Conservation (phyloP, 1,140 invertebrate species). For the Goniozus legneri region DNA sequence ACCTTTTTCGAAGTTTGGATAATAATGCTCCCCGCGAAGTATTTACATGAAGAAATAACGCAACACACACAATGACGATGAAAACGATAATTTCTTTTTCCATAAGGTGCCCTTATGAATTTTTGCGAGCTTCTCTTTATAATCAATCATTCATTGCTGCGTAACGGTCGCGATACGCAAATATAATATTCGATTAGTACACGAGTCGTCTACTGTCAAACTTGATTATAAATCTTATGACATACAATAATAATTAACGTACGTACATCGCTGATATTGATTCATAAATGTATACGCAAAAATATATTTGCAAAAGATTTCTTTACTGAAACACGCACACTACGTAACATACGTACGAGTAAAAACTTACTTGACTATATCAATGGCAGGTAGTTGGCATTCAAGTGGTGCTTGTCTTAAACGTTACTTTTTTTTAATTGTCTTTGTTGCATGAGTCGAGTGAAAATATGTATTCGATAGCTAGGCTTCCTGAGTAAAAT, state of each 20-base stretch:
- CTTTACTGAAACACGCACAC: background rate
- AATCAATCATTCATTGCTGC: background rate
- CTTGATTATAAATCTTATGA: background rate
- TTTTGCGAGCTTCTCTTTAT: background rate
- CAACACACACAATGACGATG: background rate
- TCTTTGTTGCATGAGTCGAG: background rate
- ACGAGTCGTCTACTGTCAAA: background rate
- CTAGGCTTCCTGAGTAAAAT: conserved; percentile 2
- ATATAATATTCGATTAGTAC: too few species aligned
- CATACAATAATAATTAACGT: background rate
- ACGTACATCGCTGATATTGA: background rate
- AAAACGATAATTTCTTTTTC: background rate
- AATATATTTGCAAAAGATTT: background rate
- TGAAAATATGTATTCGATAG: background rate
- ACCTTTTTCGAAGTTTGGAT: background rate
- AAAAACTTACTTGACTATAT: background rate
- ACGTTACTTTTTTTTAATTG: conserved; percentile 1
- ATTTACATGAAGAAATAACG: background rate
- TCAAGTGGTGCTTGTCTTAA: conserved; percentile 9
- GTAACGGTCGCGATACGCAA: too few species aligned
- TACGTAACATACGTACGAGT: background rate
- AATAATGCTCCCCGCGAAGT: background rate
- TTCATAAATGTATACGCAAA: background rate
- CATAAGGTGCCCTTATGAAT: background rate
- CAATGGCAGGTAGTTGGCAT: conserved; percentile 15